phyloP scores from a whole-genome alignment of 1,140 invertebrate genomes.

The Caenorhabditis remanei region DNA sequence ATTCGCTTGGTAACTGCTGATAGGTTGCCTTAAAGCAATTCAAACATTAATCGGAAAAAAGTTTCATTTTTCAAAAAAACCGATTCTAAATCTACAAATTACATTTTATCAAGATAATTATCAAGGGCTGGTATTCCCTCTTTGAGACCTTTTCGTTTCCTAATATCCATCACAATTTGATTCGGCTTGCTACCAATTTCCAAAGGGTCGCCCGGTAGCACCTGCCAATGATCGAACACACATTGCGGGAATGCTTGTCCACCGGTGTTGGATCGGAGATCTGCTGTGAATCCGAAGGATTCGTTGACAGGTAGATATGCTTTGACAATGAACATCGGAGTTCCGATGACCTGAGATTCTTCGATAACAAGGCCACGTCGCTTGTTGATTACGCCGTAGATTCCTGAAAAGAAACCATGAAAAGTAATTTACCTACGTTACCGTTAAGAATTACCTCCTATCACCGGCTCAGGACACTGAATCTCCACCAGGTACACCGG shows the following conservation, averaged over 20 bases:
- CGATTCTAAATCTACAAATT: constrained; percentile 63
- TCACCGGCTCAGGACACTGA: constrained; percentile 90
- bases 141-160: constrained; percentile 98
- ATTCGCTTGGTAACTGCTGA: constrained; percentile 80
- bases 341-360: constrained; percentile 88
- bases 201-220: constrained; percentile 92
- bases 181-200: constrained; percentile 86
- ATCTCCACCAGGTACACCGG: constrained; percentile 99
- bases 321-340: constrained; percentile 98
- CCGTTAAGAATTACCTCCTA: constrained; percentile 63
- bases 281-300: constrained; percentile 98
- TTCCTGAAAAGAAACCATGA: constrained; percentile 47
- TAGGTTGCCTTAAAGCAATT: no score
- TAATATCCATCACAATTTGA: constrained; percentile 85
- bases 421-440: background rate
- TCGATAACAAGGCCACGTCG: constrained; percentile 96
- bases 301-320: constrained; percentile 98
- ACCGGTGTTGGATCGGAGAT: constrained; percentile 96
- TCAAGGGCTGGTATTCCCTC: constrained; percentile 92
- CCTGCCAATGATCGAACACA: constrained; percentile 99
- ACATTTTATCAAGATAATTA: constrained; percentile 85
- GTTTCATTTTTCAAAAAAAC: no score
- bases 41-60: no score
- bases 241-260: constrained; percentile 99
- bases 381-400: constrained; percentile 89